Percentiles rank a stretch among this genome's conserved stretches.
Conservation (phyloP, 2,113 vertebrate species). For the Amphiprion percula region DNA sequence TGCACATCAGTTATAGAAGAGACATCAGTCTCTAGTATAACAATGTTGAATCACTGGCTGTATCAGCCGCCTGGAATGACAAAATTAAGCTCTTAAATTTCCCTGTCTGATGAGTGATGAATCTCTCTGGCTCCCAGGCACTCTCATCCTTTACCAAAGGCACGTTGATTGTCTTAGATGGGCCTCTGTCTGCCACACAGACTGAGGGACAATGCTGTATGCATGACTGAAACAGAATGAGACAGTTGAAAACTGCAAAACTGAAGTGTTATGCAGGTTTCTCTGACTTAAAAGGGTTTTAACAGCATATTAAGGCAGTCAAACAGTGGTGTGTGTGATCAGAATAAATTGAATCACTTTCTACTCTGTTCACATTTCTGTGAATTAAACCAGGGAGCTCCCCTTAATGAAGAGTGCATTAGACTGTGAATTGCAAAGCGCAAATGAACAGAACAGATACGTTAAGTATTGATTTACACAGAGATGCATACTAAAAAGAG, state of each 20-base stretch:
- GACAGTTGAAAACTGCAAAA: conserved; percentile 16
- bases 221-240: conserved; percentile 1
- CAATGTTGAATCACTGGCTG: conserved; percentile 73
- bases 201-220: conserved; percentile 37
- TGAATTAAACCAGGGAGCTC: conserved; percentile 28
- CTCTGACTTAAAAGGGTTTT: conserved; percentile 26
- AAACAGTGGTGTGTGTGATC: conserved; percentile 19
- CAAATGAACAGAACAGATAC: conserved; percentile 55
- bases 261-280: conserved; percentile 22
- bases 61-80: conserved; percentile 72
- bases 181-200: conserved; percentile 52
- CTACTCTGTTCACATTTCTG: conserved; percentile 35
- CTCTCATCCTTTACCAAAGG: conserved; percentile 74
- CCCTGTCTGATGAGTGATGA: conserved; percentile 76
- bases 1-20: conserved; percentile 71
- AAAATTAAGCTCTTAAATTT: conserved; percentile 83
- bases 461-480: conserved; percentile 59
- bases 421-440: conserved; percentile 54
- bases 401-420: conserved; percentile 51
- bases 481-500: conserved; percentile 22
- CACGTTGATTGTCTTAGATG: conserved; percentile 61
- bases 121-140: conserved; percentile 56
- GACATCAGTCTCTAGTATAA: conserved; percentile 75
- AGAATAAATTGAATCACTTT: conserved; percentile 43
- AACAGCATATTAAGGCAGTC: conserved; percentile 18